These are phyloP conservation scores for Apocheima hispidaria DNA, from an alignment of 2,888 invertebrate species.

Conservation along the genomic window DNA sequence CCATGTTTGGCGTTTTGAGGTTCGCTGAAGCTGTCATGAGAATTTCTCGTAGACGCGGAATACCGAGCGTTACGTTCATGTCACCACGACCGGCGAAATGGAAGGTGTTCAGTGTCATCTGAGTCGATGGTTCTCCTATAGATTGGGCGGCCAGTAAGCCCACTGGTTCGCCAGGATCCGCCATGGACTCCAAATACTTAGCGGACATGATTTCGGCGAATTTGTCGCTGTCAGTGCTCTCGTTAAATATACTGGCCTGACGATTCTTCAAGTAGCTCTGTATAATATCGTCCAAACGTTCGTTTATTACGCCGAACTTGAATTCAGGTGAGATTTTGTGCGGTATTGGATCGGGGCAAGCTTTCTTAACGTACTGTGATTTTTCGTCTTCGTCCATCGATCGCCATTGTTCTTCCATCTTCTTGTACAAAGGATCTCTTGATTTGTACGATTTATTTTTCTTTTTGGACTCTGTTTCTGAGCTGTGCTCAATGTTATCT, in stretches of 20 bases:
- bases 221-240: constrained; percentile 72
- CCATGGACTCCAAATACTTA: constrained; percentile 92
- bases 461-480: constrained; percentile 50
- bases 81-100: constrained; percentile 99
- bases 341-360: constrained; percentile 91
- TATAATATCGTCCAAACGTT: constrained; percentile 90
- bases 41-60: constrained; percentile 98
- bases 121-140: constrained; percentile 99
- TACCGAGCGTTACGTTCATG: constrained; percentile 99
- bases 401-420: constrained; percentile 89
- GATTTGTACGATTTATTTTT: constrained; percentile 72
- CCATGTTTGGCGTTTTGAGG: constrained; percentile 98
- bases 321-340: constrained; percentile 90
- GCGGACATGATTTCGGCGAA: constrained; percentile 90
- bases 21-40: constrained; percentile 97
- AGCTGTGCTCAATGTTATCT: constrained; percentile 71
- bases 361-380: constrained; percentile 80
- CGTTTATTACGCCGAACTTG: constrained; percentile 94
- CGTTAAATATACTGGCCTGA: constrained; percentile 59
- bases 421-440: constrained; percentile 86
- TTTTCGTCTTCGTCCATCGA: constrained; percentile 86
- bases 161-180: constrained; percentile 97
- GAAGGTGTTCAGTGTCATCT: constrained; percentile 99
- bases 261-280: constrained; percentile 85
- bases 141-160: constrained; percentile 98